phyloP scores from a whole-genome alignment of 2,797 vertebrate species.

The Danio jaintianensis region DNA sequence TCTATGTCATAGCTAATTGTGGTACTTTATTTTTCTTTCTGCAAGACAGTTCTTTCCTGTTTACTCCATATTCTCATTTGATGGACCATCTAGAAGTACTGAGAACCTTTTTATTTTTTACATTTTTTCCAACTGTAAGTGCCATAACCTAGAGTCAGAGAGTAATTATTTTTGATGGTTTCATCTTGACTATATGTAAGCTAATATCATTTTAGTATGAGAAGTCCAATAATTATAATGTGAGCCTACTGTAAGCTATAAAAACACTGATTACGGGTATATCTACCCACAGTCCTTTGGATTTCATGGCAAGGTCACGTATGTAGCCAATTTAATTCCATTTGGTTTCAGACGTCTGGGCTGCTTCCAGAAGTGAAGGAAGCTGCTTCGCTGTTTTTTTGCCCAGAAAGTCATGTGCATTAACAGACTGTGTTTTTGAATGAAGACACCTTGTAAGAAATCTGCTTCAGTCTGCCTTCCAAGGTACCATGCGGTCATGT shows the following conservation, averaged over 20 bases:
- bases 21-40: background rate
- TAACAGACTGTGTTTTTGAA: background rate
- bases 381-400: conserved; percentile 8
- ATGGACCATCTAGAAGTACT: background rate
- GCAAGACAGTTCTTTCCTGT: background rate
- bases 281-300: conserved; percentile 1
- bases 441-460: conserved; percentile 9
- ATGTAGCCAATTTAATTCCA: conserved; percentile 7
- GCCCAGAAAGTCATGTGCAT: background rate
- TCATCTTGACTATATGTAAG: background rate
- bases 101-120: background rate
- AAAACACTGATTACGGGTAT: background rate
- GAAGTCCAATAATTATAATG: background rate
- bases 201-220: conserved; percentile 1
- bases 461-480: background rate
- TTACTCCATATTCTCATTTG: background rate
- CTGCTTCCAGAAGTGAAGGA: background rate
- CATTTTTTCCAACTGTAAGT: background rate
- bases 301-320: conserved; percentile 24
- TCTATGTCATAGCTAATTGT: conserved; percentile 2
- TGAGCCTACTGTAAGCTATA: background rate
- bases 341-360: conserved; percentile 8
- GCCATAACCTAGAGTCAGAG: background rate
- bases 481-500: background rate
- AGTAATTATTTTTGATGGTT: background rate